phyloP scores from a whole-genome alignment of 2,888 invertebrate species.

The Plutella xylostella region DNA sequence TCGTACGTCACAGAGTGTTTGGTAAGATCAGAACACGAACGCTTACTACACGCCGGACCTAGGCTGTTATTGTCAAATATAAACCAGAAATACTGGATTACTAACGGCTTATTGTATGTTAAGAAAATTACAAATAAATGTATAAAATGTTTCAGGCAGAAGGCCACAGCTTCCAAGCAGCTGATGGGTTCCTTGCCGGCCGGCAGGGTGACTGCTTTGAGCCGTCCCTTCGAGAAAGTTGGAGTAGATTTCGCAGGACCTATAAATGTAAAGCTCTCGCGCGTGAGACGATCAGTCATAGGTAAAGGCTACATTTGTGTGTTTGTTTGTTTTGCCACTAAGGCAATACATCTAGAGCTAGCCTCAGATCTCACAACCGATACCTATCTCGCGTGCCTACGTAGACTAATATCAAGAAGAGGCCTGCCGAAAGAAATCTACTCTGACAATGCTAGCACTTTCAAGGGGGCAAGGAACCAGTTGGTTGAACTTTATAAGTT shows the following conservation, averaged over 20 bases:
- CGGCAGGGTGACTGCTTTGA: constrained; percentile 10
- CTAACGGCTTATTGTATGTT: constrained; percentile 14
- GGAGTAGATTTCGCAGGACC: constrained; percentile 19
- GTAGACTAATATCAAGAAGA: background rate
- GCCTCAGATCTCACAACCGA: constrained; percentile 6
- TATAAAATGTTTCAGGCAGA: constrained; percentile 17
- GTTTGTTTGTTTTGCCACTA: constrained; percentile 16
- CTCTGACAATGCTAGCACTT: background rate
- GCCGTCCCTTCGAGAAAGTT: constrained; percentile 13
- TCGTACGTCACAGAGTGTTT: background rate
- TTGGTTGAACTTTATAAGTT: background rate
- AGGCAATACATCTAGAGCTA: constrained; percentile 13
- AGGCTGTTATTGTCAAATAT: constrained; percentile 9
- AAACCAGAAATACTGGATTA: constrained; percentile 16
- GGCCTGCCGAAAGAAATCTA: constrained; percentile 1
- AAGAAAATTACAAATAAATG: constrained; percentile 19
- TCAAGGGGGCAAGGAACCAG: constrained; percentile 1
- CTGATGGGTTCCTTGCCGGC: constrained; percentile 17
- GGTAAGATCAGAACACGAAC: constrained; percentile 9
- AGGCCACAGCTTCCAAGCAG: constrained; percentile 14
- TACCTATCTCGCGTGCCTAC: background rate
- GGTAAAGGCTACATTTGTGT: constrained; percentile 16
- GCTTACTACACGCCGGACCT: constrained; percentile 11
- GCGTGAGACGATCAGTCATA: constrained; percentile 10
- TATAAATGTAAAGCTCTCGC: constrained; percentile 12